A percentile compares a stretch with the other conserved stretches of the same genome.
These are phyloP conservation scores for Entomyzon cyanotis DNA, from an alignment of 2,113 vertebrate species.

Conservation along the genomic window DNA sequence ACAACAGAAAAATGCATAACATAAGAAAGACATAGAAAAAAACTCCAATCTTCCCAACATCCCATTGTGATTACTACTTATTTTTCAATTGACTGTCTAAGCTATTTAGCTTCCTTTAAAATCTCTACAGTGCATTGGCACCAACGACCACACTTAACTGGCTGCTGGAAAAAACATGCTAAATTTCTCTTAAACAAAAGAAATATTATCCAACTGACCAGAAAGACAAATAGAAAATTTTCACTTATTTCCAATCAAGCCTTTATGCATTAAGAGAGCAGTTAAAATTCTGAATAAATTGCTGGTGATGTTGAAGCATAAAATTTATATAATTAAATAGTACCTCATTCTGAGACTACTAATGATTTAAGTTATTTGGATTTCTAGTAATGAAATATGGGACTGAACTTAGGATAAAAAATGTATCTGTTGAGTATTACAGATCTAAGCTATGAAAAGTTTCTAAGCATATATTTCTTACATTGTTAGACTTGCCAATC, in stretches of 20 bases:
- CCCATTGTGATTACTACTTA: neutral
- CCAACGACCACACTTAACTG: neutral
- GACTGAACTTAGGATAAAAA: neutral
- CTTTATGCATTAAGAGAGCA: neutral
- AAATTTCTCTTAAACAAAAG: neutral
- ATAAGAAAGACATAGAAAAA: neutral
- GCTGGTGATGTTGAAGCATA: neutral
- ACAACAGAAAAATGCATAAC: neutral
- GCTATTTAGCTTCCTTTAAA: neutral
- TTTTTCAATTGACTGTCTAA: neutral
- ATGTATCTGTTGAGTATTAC: slow-evolving; percentile 17
- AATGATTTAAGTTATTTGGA: neutral
- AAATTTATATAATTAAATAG: neutral
- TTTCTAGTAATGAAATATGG: slow-evolving; percentile 10
- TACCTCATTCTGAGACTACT: neutral
- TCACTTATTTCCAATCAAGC: neutral
- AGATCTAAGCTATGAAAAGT: slow-evolving; percentile 11
- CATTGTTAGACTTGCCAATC: slow-evolving; percentile 20
- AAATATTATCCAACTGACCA: neutral
- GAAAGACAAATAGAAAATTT: neutral
- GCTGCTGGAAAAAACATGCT: neutral
- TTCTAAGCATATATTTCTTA: slow-evolving; percentile 22
- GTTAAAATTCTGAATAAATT: neutral
- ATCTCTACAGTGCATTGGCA: neutral
- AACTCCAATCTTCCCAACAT: neutral